Evolutionary conservation across 2,113 vertebrate genomes (phyloP).

Genomic region (Centropus unirufus): DNA sequence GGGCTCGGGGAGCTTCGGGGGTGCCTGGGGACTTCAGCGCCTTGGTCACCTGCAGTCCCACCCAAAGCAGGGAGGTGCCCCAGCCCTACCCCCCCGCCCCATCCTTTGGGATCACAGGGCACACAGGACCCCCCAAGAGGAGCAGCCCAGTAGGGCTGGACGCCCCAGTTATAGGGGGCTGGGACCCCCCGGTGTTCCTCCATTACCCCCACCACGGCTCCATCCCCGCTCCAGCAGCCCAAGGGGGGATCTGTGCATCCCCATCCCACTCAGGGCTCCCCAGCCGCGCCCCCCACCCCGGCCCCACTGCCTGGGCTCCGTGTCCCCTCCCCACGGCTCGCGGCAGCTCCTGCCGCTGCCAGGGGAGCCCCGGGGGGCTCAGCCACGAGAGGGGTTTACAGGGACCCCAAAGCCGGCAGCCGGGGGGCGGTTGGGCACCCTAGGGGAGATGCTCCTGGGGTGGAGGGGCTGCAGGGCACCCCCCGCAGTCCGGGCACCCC

Average conservation of each 20-base stretch:
- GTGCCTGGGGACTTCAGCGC: not conserved
- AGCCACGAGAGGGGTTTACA: not conserved
- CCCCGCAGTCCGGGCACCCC: not conserved
- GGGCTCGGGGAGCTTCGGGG: not conserved
- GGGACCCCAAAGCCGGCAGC: not conserved
- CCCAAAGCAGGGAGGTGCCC: not conserved
- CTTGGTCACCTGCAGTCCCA: not conserved
- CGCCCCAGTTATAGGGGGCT: rapidly evolving
- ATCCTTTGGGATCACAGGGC: not conserved
- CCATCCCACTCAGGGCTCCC: not conserved
- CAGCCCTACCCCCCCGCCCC: not conserved
- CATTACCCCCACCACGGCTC: rapidly evolving
- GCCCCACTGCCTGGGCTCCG: not conserved
- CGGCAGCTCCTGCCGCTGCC: not conserved
- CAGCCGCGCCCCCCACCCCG: not conserved
- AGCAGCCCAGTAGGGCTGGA: not conserved
- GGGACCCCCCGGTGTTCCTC: not conserved
- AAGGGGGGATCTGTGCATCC: rapidly evolving
- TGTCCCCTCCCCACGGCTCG: not conserved
- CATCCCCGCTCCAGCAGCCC: not conserved
- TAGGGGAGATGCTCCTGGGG: not conserved
- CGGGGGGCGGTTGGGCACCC: not conserved
- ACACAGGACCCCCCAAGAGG: not conserved
- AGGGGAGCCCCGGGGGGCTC: not conserved
- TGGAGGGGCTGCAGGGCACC: not conserved